phyloP scores from a whole-genome alignment of 2,888 invertebrate genomes.

The Netelia fuscicornis region DNA sequence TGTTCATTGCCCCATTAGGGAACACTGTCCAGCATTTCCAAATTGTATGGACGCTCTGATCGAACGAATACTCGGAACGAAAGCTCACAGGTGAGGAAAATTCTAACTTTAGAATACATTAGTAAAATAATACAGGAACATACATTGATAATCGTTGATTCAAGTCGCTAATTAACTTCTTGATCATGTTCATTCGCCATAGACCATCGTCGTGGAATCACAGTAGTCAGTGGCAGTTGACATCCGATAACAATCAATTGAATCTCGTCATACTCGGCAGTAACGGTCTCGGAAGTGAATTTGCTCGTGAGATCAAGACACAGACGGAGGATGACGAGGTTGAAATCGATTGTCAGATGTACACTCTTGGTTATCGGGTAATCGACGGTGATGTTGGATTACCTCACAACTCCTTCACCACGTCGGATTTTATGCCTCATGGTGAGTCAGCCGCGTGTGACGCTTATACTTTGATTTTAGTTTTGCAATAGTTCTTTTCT shows the following conservation, averaged over 20 bases:
- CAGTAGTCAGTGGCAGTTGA: slow-evolving; percentile 88
- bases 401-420: slow-evolving; percentile 92
- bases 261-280: slow-evolving; percentile 96
- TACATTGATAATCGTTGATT: too few species aligned
- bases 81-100: slow-evolving; percentile 87
- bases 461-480: slow-evolving; percentile 15
- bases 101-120: not conserved
- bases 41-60: slow-evolving; percentile 93
- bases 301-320: slow-evolving; percentile 93
- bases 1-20: slow-evolving; percentile 96
- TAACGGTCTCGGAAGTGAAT: slow-evolving; percentile 94
- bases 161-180: not conserved
- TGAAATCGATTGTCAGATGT: slow-evolving; percentile 91
- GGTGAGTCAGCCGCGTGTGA: slow-evolving; percentile 86
- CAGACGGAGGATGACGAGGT: slow-evolving; percentile 96
- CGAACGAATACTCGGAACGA: slow-evolving; percentile 89
- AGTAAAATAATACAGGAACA: too few species aligned
- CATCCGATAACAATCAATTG: slow-evolving; percentile 90
- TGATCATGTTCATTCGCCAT: slow-evolving; percentile 53
- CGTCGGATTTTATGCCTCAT: slow-evolving; percentile 95
- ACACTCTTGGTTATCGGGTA: slow-evolving; percentile 93
- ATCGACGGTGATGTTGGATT: slow-evolving; percentile 94
- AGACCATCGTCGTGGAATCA: slow-evolving; percentile 89
- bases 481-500: not conserved
- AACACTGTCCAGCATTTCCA: slow-evolving; percentile 96